phyloP scores from a whole-genome alignment of 2,113 vertebrate species.

The Antechinus stuartii region DNA sequence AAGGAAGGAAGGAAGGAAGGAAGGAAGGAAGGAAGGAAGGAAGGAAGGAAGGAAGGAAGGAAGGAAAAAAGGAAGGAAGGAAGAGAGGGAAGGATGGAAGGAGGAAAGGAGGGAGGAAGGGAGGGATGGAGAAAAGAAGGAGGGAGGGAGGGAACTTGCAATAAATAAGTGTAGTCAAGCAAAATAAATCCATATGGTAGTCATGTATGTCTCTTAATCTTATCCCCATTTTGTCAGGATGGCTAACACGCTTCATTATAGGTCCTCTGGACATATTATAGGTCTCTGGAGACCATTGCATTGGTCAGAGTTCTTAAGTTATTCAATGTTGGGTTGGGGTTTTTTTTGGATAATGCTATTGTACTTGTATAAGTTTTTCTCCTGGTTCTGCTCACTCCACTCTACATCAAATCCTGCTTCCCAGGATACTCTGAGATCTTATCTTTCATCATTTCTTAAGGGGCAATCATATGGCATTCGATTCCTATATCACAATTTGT shows the following conservation, averaged over 20 bases:
- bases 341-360: background rate
- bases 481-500: background rate
- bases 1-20: background rate
- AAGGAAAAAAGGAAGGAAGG: fast-evolving
- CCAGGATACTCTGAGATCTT: background rate
- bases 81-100: too few relatives aligned
- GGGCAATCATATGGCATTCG: background rate
- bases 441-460: background rate
- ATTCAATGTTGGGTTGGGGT: background rate
- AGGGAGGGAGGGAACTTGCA: background rate
- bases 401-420: background rate
- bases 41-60: background rate
- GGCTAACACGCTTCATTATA: background rate
- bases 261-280: background rate
- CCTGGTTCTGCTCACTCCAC: background rate
- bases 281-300: background rate
- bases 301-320: background rate
- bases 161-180: background rate
- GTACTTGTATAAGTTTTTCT: background rate
- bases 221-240: background rate
- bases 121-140: too few relatives aligned
- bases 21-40: conserved; percentile 84
- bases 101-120: too few relatives aligned
- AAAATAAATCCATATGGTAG: background rate
- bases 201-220: background rate